phyloP scores from a whole-genome alignment of 2,113 vertebrate genomes.

The Eulemur macaco region DNA sequence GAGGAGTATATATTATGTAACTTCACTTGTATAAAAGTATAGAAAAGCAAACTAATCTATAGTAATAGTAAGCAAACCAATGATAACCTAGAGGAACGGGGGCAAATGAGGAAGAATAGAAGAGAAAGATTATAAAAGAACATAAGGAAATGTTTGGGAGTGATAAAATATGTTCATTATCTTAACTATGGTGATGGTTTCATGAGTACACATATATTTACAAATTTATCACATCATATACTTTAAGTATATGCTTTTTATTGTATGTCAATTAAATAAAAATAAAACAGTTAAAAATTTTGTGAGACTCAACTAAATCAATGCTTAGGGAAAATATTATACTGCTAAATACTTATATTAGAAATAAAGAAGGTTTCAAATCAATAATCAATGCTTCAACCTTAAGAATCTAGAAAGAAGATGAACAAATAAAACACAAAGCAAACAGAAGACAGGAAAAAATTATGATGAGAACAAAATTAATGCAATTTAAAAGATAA shows the following conservation, averaged over 20 bases:
- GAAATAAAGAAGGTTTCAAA: background rate
- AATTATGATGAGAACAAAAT: background rate
- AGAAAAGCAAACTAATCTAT: background rate
- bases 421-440: background rate
- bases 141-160: background rate
- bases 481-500: background rate
- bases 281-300: background rate
- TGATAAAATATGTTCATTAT: background rate
- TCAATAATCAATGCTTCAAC: background rate
- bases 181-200: background rate
- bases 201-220: background rate
- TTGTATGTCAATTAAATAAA: background rate
- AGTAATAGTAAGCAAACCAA: background rate
- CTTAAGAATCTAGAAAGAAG: background rate
- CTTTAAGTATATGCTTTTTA: background rate
- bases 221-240: background rate
- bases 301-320: background rate
- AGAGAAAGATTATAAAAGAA: background rate
- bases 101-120: background rate
- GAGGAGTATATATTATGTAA: background rate
- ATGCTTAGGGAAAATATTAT: background rate
- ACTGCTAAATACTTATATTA: background rate
- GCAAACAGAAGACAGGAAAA: background rate
- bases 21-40: background rate
- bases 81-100: background rate